phyloP scores from a whole-genome alignment of 2,888 invertebrate species.

The Hydrotaea diabolus region DNA sequence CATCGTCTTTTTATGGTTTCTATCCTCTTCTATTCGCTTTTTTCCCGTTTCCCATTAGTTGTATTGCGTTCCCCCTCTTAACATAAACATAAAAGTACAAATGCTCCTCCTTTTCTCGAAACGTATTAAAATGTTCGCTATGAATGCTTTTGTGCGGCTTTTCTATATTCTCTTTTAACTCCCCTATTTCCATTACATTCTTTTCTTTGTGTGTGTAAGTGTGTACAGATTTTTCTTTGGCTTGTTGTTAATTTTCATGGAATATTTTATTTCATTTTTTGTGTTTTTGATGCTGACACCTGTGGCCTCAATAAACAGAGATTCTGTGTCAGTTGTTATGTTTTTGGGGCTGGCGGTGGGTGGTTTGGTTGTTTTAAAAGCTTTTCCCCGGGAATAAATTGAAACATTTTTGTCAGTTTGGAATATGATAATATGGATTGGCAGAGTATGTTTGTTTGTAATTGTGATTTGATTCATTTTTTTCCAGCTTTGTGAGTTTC shows the following conservation, averaged over 20 bases:
- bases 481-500: not conserved
- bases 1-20: not conserved
- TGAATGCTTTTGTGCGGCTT: not conserved
- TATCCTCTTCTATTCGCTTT: not conserved
- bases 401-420: conserved; percentile 1
- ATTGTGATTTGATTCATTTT: conserved; percentile 28
- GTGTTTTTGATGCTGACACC: conserved; percentile 9
- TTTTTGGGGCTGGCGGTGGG: not conserved
- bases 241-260: conserved; percentile 29
- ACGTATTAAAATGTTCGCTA: not conserved
- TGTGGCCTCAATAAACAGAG: conserved; percentile 29
- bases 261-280: conserved; percentile 30
- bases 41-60: not conserved
- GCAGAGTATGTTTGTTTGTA: conserved; percentile 14
- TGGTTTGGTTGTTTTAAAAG: not conserved
- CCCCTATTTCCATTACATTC: not conserved
- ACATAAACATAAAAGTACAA: not conserved
- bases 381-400: not conserved
- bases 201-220: not conserved
- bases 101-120: not conserved
- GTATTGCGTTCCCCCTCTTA: not conserved
- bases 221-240: not conserved
- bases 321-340: not conserved
- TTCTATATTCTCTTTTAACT: not conserved
- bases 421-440: conserved; percentile 3